phyloP scores from a whole-genome alignment of 2,113 vertebrate species.

The Cnemophilus loriae region DNA sequence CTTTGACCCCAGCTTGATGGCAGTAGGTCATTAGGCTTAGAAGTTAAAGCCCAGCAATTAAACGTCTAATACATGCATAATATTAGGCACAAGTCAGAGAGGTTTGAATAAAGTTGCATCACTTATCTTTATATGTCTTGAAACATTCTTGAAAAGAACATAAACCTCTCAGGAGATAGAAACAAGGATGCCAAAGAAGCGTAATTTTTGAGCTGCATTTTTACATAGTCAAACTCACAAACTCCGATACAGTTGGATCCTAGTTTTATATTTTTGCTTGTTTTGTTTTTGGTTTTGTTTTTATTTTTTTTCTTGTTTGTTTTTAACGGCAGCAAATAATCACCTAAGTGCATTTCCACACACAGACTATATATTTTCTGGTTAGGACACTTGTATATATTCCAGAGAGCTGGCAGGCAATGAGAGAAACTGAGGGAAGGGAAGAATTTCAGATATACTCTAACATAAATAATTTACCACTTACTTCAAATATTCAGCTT shows the following conservation, averaged over 20 bases:
- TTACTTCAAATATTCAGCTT: slow-evolving; percentile 14
- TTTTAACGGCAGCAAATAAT: not conserved
- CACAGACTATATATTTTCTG: not conserved
- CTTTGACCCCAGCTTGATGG: not conserved
- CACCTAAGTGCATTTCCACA: not conserved
- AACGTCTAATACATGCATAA: not conserved
- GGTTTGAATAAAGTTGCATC: not conserved
- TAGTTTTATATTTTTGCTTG: not conserved
- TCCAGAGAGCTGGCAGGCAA: not conserved
- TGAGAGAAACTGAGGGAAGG: not conserved
- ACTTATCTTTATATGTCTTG: not conserved
- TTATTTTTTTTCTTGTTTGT: rapidly evolving
- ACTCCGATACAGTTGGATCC: rapidly evolving
- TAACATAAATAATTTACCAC: not conserved
- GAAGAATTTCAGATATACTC: not conserved
- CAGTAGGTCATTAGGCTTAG: not conserved
- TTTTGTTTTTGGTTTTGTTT: too few species aligned
- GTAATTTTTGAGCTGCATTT: not conserved
- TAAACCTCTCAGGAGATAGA: not conserved
- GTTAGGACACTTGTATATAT: not conserved
- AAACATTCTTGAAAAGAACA: not conserved
- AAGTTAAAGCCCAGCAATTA: not conserved
- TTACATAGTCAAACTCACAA: not conserved
- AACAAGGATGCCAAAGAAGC: not conserved
- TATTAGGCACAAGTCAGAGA: not conserved